A percentile compares a stretch with the other conserved stretches of the same genome.
These are phyloP conservation scores for Antrozous pallidus DNA, from an alignment of 2,797 vertebrate species.

Conservation along the genomic window DNA sequence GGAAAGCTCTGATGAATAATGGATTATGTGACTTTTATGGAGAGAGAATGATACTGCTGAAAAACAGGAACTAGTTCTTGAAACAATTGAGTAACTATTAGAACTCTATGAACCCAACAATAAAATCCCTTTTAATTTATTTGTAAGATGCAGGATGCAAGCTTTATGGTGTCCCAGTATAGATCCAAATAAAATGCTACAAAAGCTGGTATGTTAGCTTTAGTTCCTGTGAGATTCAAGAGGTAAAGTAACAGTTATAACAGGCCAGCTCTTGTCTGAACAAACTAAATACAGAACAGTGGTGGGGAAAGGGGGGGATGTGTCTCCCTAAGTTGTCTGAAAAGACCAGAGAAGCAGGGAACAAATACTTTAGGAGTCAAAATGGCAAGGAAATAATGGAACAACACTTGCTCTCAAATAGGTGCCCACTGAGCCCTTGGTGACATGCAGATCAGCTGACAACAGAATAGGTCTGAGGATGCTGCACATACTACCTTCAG, in stretches of 20 bases:
- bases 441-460: not conserved
- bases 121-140: slow-evolving; percentile 54
- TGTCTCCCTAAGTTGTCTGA: not conserved
- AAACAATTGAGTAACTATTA: not conserved
- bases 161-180: not conserved
- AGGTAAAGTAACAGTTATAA: not conserved
- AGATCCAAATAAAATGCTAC: slow-evolving; percentile 45
- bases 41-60: slow-evolving; percentile 7
- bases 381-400: slow-evolving; percentile 3
- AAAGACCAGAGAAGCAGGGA: not conserved
- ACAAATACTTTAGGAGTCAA: not conserved
- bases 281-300: slow-evolving; percentile 13
- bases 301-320: accelerated
- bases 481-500: not conserved
- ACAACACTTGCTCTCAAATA: not conserved
- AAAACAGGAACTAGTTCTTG: not conserved
- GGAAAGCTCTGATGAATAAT: not conserved
- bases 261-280: not conserved
- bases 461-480: not conserved
- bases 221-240: slow-evolving; percentile 6
- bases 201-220: slow-evolving; percentile 17
- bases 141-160: not conserved
- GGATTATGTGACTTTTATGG: slow-evolving; percentile 35
- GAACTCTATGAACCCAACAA: slow-evolving; percentile 5
- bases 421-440: not conserved